Conservation (phyloP, 2,797 vertebrate genomes). For the Menidia menidia region DNA sequence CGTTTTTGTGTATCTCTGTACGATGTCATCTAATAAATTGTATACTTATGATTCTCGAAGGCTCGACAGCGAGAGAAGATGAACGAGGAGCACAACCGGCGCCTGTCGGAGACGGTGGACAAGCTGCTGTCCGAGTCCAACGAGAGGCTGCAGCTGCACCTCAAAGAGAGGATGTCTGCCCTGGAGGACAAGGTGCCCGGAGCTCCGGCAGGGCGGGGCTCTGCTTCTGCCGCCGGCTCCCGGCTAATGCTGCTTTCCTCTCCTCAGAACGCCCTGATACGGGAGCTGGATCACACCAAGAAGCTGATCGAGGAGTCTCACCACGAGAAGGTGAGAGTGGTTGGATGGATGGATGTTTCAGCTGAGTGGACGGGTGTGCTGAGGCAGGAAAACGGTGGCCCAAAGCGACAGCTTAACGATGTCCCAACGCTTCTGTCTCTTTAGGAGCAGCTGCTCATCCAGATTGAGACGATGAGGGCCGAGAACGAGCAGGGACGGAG, state of each 20-base stretch:
- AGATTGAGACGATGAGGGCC: constrained; percentile 89
- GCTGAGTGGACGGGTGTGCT: too few species aligned
- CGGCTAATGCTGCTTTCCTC: neutral
- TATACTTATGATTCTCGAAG: constrained; percentile 58
- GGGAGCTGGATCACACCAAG: constrained; percentile 93
- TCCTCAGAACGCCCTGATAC: constrained; percentile 89
- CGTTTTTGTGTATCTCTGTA: too few species aligned
- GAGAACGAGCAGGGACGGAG: constrained; percentile 91
- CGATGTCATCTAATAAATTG: too few species aligned
- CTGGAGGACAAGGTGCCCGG: constrained; percentile 92
- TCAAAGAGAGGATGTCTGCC: constrained; percentile 97
- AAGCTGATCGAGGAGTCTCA: constrained; percentile 95
- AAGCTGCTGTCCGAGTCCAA: constrained; percentile 96
- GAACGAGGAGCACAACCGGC: constrained; percentile 98
- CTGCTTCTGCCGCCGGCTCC: too few species aligned
- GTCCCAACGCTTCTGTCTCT: neutral
- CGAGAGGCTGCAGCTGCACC: constrained; percentile 96
- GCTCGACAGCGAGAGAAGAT: constrained; percentile 97
- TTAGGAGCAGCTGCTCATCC: constrained; percentile 93
- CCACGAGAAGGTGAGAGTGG: constrained; percentile 90
- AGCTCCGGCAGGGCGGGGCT: too few species aligned
- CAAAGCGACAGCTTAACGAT: too few species aligned
- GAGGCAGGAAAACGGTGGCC: too few species aligned
- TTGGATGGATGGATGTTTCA: neutral
- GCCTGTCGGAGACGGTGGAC: constrained; percentile 96